Evolutionary conservation across 2,113 vertebrate genomes (phyloP).

Genomic region (Ammodytes marinus): DNA sequence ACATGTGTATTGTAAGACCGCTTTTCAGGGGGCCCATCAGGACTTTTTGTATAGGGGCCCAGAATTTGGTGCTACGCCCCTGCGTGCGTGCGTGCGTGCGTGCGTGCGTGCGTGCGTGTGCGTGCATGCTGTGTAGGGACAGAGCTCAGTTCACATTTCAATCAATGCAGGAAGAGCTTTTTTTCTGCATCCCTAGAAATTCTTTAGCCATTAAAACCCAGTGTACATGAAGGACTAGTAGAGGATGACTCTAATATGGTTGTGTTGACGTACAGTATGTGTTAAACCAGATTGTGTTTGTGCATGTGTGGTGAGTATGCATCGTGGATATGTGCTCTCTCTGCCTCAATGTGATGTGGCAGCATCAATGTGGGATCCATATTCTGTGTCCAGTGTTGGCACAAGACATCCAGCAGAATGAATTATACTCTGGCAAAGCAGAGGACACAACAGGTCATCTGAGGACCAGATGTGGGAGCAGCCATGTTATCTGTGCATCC

Average conservation of each 20-base stretch:
- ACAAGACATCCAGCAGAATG: constrained; percentile 61
- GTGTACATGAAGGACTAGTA: not conserved
- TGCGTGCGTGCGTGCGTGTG: too few species aligned
- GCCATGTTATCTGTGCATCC: constrained; percentile 14
- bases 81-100: too few species aligned
- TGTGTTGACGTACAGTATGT: not conserved
- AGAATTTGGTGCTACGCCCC: too few species aligned
- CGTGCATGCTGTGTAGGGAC: not conserved
- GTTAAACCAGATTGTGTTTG: constrained; percentile 4
- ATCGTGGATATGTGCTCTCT: not conserved
- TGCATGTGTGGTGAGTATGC: constrained; percentile 6
- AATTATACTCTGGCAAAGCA: constrained; percentile 59
- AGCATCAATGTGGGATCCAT: constrained; percentile 71
- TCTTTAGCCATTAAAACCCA: constrained; percentile 1
- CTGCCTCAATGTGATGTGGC: constrained; percentile 54
- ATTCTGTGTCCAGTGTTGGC: constrained; percentile 56
- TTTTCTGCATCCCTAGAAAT: not conserved
- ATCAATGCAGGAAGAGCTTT: constrained; percentile 32
- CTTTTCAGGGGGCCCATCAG: too few species aligned
- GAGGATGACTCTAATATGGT: not conserved
- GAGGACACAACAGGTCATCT: constrained; percentile 45
- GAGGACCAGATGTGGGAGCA: constrained; percentile 33
- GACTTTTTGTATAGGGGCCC: too few species aligned
- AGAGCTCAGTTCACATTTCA: constrained; percentile 40
- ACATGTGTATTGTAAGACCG: too few species aligned